A percentile compares a stretch with the other conserved stretches of the same genome.
These are phyloP conservation scores for Chelmon rostratus DNA, from an alignment of 2,797 vertebrate genomes.

Conservation along the genomic window DNA sequence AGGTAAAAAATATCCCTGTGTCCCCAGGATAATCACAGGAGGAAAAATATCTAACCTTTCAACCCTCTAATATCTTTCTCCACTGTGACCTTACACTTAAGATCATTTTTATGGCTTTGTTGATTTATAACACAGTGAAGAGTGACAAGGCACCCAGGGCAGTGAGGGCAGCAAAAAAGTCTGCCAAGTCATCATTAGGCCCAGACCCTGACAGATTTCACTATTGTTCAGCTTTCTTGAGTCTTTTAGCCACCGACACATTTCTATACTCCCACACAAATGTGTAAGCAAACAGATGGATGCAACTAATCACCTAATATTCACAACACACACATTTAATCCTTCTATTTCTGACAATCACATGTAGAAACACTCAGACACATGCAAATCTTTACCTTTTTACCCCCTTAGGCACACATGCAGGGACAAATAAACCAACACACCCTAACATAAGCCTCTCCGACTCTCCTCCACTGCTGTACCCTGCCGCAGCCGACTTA, in stretches of 20 bases:
- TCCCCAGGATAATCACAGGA: constrained; percentile 8
- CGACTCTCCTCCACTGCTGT: constrained; percentile 47
- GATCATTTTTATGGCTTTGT: constrained; percentile 26
- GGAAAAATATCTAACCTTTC: constrained; percentile 1
- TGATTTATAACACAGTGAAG: constrained; percentile 40
- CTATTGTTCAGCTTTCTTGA: constrained; percentile 17
- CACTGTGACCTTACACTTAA: constrained; percentile 16
- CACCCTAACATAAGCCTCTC: constrained; percentile 48
- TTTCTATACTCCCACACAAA: constrained; percentile 14
- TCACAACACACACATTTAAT: constrained; percentile 27
- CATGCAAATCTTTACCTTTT: constrained; percentile 32
- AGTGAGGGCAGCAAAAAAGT: constrained; percentile 24
- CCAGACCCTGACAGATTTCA: constrained; percentile 7
- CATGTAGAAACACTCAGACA: constrained; percentile 36
- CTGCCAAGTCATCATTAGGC: constrained; percentile 31
- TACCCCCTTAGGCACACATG: constrained; percentile 9
- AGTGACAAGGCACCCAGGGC: constrained; percentile 32
- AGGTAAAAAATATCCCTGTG: not conserved
- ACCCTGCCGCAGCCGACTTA: constrained; percentile 70
- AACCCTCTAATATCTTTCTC: constrained; percentile 6
- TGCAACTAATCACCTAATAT: constrained; percentile 25
- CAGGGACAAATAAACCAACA: constrained; percentile 56
- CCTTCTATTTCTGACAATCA: constrained; percentile 30
- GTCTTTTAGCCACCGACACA: constrained; percentile 13
- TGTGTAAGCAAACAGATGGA: constrained; percentile 17